phyloP scores from a whole-genome alignment of 2,113 vertebrate species.

The Anoplopoma fimbria region DNA sequence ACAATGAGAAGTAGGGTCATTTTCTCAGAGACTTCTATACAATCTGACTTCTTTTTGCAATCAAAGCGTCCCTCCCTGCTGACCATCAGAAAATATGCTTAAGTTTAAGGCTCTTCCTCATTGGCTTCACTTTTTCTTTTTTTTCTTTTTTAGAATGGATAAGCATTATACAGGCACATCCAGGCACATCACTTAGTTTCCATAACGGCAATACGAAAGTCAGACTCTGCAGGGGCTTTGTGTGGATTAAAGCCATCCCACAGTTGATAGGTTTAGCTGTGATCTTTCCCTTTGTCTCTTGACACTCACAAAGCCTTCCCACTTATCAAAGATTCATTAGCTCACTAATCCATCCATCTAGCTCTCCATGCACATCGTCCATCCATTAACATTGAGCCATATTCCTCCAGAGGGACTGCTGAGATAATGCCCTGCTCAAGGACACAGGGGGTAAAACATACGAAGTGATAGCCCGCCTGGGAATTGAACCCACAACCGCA shows the following conservation, averaged over 20 bases:
- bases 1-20: too few relatives aligned
- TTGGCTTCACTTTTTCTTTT: not conserved
- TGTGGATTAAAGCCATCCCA: constrained; percentile 51
- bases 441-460: constrained; percentile 71
- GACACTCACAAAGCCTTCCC: constrained; percentile 65
- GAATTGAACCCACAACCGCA: constrained; percentile 77
- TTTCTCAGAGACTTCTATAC: not conserved
- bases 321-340: constrained; percentile 82
- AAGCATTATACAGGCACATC: not conserved
- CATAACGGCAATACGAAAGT: constrained; percentile 35
- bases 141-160: not conserved
- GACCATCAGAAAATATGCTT: not conserved
- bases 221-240: constrained; percentile 12
- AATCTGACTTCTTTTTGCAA: not conserved
- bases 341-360: constrained; percentile 76
- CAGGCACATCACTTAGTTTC: constrained; percentile 4
- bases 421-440: constrained; percentile 78
- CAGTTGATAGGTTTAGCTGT: constrained; percentile 61
- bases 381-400: constrained; percentile 71
- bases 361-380: constrained; percentile 61
- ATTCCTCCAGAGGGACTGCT: constrained; percentile 63
- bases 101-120: not conserved
- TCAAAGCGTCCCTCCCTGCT: not conserved
- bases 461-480: constrained; percentile 71
- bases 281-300: constrained; percentile 67